Evolutionary conservation across 2,113 vertebrate genomes (phyloP).

Genomic region (Gallinago jamesoni): DNA sequence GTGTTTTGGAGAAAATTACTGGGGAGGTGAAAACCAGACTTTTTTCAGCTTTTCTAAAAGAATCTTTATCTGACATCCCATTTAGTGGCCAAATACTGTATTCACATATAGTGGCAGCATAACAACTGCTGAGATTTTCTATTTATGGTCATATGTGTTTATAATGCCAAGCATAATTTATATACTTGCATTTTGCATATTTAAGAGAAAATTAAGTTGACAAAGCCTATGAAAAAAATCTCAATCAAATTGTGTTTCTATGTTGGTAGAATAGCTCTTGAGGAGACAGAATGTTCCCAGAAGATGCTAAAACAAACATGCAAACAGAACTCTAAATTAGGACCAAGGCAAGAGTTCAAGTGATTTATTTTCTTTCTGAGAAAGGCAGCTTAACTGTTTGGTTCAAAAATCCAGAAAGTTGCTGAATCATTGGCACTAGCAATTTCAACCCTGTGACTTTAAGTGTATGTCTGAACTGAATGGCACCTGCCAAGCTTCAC

Average conservation of each 20-base stretch:
- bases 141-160: background rate
- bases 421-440: background rate
- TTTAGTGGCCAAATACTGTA: background rate
- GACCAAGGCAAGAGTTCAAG: slow-evolving; percentile 58
- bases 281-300: slow-evolving; percentile 69
- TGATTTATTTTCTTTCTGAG: slow-evolving; percentile 58
- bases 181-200: background rate
- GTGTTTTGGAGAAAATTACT: background rate
- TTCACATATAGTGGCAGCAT: background rate
- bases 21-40: background rate
- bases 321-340: slow-evolving; percentile 60
- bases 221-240: background rate
- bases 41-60: background rate
- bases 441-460: background rate
- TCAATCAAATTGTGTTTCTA: slow-evolving; percentile 38
- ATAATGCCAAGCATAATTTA: slow-evolving; percentile 21
- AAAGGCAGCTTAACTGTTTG: slow-evolving; percentile 47
- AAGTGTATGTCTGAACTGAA: background rate
- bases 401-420: slow-evolving; percentile 31
- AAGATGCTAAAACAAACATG: slow-evolving; percentile 66
- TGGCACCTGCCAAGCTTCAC: background rate
- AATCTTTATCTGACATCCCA: background rate
- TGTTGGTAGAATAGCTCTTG: slow-evolving; percentile 38
- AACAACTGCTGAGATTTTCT: background rate
- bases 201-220: slow-evolving; percentile 29